Conservation (phyloP, 2,797 vertebrate genomes). For the Pempheris klunzingeri region DNA sequence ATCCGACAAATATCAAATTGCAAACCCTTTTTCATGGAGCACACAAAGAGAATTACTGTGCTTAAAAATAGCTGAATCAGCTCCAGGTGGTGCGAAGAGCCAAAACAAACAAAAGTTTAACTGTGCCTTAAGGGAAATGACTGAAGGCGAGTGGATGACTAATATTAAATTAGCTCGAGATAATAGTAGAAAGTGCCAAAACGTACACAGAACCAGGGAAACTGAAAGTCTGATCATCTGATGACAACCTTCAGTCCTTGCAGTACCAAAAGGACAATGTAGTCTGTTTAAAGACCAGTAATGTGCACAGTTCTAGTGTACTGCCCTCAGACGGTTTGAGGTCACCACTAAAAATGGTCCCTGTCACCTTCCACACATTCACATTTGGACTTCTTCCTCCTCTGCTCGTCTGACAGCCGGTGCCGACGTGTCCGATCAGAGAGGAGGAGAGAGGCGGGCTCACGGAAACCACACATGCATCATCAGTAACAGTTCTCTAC, state of each 20-base stretch:
- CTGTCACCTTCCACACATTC: conserved; percentile 72
- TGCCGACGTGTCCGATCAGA: conserved; percentile 74
- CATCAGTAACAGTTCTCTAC: conserved; percentile 64
- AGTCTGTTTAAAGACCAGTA: conserved; percentile 59
- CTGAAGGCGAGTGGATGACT: conserved; percentile 39
- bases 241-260: conserved; percentile 44
- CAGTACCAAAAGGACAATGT: conserved; percentile 49
- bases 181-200: conserved; percentile 68
- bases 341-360: conserved; percentile 53
- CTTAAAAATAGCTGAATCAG: conserved; percentile 65
- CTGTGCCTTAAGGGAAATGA: conserved; percentile 28
- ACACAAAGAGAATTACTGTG: conserved; percentile 50
- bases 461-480: conserved; percentile 59
- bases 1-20: conserved; percentile 52
- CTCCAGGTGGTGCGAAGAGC: conserved; percentile 60
- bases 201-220: conserved; percentile 49
- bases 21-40: conserved; percentile 43
- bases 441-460: conserved; percentile 60
- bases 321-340: conserved; percentile 61
- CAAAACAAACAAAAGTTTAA: conserved; percentile 56
- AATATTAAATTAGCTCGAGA: conserved; percentile 47
- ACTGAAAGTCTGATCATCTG: conserved; percentile 53
- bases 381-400: conserved; percentile 71
- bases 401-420: conserved; percentile 56
- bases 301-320: conserved; percentile 70